Evolutionary conservation across 2,113 vertebrate genomes (phyloP), one percentile per base, ranked within the genome.

Genomic region (Gnathonemus longibarbis): DNA sequence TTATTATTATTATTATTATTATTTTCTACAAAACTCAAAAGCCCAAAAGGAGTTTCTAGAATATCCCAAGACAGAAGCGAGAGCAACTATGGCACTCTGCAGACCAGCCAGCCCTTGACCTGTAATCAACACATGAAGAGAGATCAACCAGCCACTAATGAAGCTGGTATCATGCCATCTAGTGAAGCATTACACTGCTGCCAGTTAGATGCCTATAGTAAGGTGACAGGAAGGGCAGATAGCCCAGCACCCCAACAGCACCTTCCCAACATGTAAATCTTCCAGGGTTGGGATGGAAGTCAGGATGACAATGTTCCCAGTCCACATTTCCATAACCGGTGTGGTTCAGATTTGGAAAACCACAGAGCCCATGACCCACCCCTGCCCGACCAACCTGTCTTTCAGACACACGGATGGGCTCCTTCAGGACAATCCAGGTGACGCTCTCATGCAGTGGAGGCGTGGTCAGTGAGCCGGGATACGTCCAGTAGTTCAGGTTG

Each of bases 401-500:
- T 92, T 98, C 97, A 13, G 98, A 98, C 91, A 99, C 95, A 0
- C 49, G 90, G 91, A 99, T 97, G 6, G 98, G 96, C 48, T 99
- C 97, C 90, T 97, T 97, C 86, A 99, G 95, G 83, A 99, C 94
- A 11, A 99, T 96, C 98, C 98, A 99, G 3, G 93, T 98, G 80
- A 99, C 98, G 0, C 97, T 99, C 94, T 99, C 98, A 0, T 96
- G 94, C 31, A 99, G 96, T 0, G 98, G 98, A 2, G 98, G 98
- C 0, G 98, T 99, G 49, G 98, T 99, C 93, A 99, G 93, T 11
- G 98, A 99, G 31, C 98, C 98, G 0, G 95, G 96, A 92, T 99
- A 99, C 0, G 98, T 99, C 98, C 98, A 99, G 90, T 96, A 99
- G 92, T 97, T 96, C 87, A 97, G 94, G 93, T 92, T 97, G 90